These are phyloP conservation scores for Punctoribates punctum DNA, from an alignment of 2,888 invertebrate genomes.

Conservation along the genomic window DNA sequence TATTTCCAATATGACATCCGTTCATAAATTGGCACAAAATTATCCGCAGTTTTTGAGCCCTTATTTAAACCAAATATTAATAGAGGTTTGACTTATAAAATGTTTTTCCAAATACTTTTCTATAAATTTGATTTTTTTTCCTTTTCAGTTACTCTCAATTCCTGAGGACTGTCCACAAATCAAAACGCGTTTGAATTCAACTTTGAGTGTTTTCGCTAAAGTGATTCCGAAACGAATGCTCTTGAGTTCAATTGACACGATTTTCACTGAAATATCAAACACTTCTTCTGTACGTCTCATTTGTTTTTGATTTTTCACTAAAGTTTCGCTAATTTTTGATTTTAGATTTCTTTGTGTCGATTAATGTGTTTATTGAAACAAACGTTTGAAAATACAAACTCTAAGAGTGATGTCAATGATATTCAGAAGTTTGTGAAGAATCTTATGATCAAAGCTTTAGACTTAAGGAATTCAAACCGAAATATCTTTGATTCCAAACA, in stretches of 20 bases:
- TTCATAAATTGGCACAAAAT: slow-evolving; percentile 76
- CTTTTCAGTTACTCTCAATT: not conserved
- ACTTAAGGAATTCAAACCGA: slow-evolving; percentile 49
- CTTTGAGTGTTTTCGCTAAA: slow-evolving; percentile 46
- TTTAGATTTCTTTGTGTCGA: slow-evolving; percentile 19
- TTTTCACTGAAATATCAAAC: slow-evolving; percentile 41
- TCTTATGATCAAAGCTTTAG: slow-evolving; percentile 65
- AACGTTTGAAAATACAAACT: slow-evolving; percentile 63
- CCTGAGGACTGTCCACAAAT: slow-evolving; percentile 21
- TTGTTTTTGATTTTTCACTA: not conserved
- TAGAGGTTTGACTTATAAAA: slow-evolving; percentile 15
- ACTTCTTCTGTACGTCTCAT: not conserved
- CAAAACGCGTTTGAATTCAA: slow-evolving; percentile 49
- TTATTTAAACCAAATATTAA: slow-evolving; percentile 59
- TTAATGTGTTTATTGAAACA: slow-evolving; percentile 72
- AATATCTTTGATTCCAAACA: not conserved
- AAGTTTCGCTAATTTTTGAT: not conserved
- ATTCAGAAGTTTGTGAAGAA: slow-evolving; percentile 66
- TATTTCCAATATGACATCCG: slow-evolving; percentile 70
- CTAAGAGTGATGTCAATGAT: slow-evolving; percentile 62
- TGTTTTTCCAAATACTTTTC: not conserved
- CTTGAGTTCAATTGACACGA: slow-evolving; percentile 43
- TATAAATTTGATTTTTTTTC: not conserved
- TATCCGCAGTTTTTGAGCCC: slow-evolving; percentile 79
- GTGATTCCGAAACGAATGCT: slow-evolving; percentile 44